These are phyloP conservation scores for Saturnia pavonia DNA, from an alignment of 2,888 invertebrate genomes.

Conservation along the genomic window DNA sequence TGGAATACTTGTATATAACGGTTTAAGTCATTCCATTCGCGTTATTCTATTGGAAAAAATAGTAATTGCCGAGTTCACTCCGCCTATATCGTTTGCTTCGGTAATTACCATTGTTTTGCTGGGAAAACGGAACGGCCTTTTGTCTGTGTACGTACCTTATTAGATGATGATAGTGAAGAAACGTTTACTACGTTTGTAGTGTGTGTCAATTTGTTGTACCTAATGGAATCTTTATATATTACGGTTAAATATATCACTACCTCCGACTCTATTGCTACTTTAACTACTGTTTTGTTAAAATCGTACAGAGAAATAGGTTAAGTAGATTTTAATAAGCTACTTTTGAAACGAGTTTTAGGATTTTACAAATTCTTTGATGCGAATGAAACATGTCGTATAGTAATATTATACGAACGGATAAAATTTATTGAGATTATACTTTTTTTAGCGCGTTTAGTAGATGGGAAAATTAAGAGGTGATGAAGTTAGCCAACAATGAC, in stretches of 20 bases:
- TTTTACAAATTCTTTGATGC: background rate
- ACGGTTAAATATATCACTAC: background rate
- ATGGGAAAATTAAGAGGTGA: no score
- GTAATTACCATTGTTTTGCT: conserved; percentile 38
- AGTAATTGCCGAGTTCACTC: conserved; percentile 30
- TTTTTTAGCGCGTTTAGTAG: background rate
- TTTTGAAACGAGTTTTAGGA: background rate
- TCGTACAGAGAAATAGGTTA: background rate
- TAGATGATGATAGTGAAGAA: conserved; percentile 27
- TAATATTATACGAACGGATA: background rate
- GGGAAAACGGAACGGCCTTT: conserved; percentile 29
- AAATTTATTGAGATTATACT: background rate
- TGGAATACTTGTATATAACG: conserved; percentile 27
- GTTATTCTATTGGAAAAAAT: conserved; percentile 29
- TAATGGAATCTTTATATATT: conserved; percentile 24
- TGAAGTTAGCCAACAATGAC: no score
- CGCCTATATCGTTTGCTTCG: conserved; percentile 31
- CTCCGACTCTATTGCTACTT: background rate
- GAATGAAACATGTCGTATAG: background rate
- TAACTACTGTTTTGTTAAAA: background rate
- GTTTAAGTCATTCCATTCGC: conserved; percentile 29
- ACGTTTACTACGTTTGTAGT: conserved; percentile 18
- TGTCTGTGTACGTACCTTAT: conserved; percentile 19
- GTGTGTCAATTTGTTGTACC: background rate
- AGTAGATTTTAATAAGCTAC: background rate